Evolutionary conservation across 2,888 invertebrate species (phyloP).

Genomic region (Pristionchus japonicus): DNA sequence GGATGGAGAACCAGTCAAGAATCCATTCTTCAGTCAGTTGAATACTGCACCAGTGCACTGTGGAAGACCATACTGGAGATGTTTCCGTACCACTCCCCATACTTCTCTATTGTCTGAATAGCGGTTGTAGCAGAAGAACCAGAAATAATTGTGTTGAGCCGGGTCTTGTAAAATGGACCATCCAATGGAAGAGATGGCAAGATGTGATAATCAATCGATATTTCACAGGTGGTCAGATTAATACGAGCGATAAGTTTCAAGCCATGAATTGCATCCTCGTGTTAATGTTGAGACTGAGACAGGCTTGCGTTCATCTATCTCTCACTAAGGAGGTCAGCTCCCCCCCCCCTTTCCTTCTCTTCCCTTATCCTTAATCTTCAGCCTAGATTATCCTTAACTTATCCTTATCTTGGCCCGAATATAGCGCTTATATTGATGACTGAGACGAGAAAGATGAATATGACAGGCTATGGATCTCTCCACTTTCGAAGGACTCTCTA

Average conservation of each 20-base stretch:
- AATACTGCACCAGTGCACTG: too few relatives aligned
- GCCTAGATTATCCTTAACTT: too few relatives aligned
- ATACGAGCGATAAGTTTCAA: constrained; percentile 53
- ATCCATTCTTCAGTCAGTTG: constrained; percentile 58
- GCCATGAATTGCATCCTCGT: constrained; percentile 79
- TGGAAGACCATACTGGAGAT: too few relatives aligned
- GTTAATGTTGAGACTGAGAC: constrained; percentile 86
- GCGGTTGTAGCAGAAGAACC: too few relatives aligned
- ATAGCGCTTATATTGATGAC: neutral
- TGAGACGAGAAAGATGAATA: neutral
- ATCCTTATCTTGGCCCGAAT: too few relatives aligned
- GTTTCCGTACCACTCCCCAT: too few relatives aligned
- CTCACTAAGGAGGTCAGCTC: constrained; percentile 82
- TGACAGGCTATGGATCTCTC: constrained; percentile 38
- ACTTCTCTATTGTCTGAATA: too few relatives aligned
- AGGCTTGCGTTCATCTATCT: constrained; percentile 90
- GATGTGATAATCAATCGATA: neutral
- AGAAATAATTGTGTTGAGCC: too few relatives aligned
- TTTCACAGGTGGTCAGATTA: constrained; percentile 54
- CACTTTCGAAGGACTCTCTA: constrained; percentile 25
- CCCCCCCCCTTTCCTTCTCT: too few relatives aligned
- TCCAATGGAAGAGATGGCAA: too few relatives aligned
- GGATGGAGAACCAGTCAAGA: constrained; percentile 53
- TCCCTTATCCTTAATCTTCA: too few relatives aligned
- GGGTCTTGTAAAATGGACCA: too few relatives aligned